Conservation (phyloP, 2,797 vertebrate species). For the Lutjanus argentimaculatus region DNA sequence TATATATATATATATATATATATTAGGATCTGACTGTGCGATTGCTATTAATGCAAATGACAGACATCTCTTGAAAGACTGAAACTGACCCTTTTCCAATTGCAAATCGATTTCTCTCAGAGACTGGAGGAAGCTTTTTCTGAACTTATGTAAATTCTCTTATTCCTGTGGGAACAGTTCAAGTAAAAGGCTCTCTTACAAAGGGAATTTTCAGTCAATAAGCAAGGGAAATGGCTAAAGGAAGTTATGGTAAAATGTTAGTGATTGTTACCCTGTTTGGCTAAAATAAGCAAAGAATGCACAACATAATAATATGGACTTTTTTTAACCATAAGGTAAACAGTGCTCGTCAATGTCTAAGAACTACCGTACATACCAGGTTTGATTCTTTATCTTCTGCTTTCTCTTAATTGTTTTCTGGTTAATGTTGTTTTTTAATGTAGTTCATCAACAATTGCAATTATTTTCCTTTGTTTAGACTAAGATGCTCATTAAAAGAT, state of each 20-base stretch:
- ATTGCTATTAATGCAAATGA: slow-evolving; percentile 64
- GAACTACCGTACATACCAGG: neutral
- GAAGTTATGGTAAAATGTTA: slow-evolving; percentile 36
- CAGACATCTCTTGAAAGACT: slow-evolving; percentile 66
- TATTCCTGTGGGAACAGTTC: slow-evolving; percentile 68
- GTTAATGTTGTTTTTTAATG: slow-evolving; percentile 54
- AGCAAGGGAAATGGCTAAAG: slow-evolving; percentile 40
- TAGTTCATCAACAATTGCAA: slow-evolving; percentile 68
- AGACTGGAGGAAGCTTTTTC: slow-evolving; percentile 49
- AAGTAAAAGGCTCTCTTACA: slow-evolving; percentile 69
- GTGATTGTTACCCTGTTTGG: slow-evolving; percentile 11
- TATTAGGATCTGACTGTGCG: slow-evolving; percentile 32
- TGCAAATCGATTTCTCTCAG: slow-evolving; percentile 32
- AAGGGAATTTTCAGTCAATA: slow-evolving; percentile 61
- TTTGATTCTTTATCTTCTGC: slow-evolving; percentile 22
- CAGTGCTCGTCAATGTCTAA: slow-evolving; percentile 10
- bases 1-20: no score
- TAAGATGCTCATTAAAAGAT: slow-evolving; percentile 80
- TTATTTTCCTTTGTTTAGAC: slow-evolving; percentile 80
- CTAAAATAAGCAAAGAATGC: slow-evolving; percentile 3
- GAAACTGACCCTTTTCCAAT: slow-evolving; percentile 55
- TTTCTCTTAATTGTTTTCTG: slow-evolving; percentile 63
- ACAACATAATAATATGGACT: slow-evolving; percentile 14
- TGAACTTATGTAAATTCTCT: slow-evolving; percentile 61
- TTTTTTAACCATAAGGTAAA: slow-evolving; percentile 23